A percentile compares a stretch with the other conserved stretches of the same genome.
Conservation (phyloP, 92 coral and sea anemone species). For the Zoanthus gigantus region DNA sequence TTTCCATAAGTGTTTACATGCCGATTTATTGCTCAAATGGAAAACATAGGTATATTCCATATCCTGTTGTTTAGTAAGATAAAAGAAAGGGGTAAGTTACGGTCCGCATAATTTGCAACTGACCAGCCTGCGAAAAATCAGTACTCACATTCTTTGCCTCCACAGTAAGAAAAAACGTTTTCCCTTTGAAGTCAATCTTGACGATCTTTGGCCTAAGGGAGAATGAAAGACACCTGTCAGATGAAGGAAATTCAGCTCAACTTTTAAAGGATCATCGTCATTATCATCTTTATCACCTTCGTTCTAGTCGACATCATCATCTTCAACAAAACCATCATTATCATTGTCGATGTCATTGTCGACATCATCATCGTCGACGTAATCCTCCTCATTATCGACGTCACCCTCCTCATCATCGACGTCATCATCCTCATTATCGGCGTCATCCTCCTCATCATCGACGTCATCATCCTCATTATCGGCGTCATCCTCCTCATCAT, state of each 20-base stretch:
- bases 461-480: too few species aligned
- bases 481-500: too few species aligned
- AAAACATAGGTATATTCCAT: constrained; percentile 86
- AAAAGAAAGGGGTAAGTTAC: background rate
- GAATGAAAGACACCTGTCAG: background rate
- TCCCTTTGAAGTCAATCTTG: constrained; percentile 91
- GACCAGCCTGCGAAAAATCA: too few species aligned
- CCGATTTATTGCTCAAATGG: constrained; percentile 83
- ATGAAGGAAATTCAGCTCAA: background rate
- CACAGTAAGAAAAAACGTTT: constrained; percentile 88
- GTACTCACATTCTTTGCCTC: constrained; percentile 87
- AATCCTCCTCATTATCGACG: too few species aligned
- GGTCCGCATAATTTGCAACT: too few species aligned
- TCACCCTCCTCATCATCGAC: too few species aligned
- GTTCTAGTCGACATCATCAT: too few species aligned
- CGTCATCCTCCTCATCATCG: too few species aligned
- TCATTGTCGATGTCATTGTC: too few species aligned
- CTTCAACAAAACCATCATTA: too few species aligned
- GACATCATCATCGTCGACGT: too few species aligned
- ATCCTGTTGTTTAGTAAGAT: constrained; percentile 56
- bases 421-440: too few species aligned
- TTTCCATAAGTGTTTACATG: constrained; percentile 98
- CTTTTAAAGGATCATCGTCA: background rate
- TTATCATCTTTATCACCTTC: background rate
- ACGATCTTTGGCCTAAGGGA: constrained; percentile 91